Conservation (phyloP, 1,140 invertebrate genomes). For the Brachionus calyciflorus region DNA sequence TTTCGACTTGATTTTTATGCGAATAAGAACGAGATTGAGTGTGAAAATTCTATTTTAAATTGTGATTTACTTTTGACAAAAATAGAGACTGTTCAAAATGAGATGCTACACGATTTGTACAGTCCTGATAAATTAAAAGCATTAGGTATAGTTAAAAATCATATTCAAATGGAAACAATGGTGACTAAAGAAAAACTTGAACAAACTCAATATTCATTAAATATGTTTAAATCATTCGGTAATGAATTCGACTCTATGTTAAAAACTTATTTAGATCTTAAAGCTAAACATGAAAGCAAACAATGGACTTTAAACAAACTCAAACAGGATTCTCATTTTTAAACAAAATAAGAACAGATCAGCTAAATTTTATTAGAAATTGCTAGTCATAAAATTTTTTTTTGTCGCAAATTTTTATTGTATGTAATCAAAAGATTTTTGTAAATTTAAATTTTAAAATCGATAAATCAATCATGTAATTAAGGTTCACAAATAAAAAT, state of each 20-base stretch:
- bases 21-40: not conserved
- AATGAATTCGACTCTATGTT: constrained; percentile 2
- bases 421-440: too few species aligned
- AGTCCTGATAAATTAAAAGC: not conserved
- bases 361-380: too few species aligned
- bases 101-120: not conserved
- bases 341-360: too few species aligned
- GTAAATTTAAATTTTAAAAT: too few species aligned
- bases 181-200: not conserved
- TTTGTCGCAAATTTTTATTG: too few species aligned
- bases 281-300: constrained; percentile 30
- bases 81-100: constrained; percentile 15
- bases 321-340: constrained; percentile 22
- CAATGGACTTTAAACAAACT: constrained; percentile 28
- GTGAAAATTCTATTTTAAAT: not conserved
- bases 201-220: not conserved
- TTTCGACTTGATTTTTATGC: constrained; percentile 20
- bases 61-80: constrained; percentile 19
- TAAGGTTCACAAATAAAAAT: too few species aligned
- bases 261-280: constrained; percentile 21
- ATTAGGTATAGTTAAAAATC: constrained; percentile 9
- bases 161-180: constrained; percentile 14
- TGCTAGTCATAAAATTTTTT: not conserved
- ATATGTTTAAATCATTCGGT: constrained; percentile 16
- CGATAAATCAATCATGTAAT: too few species aligned